Percentiles rank a stretch among this genome's conserved stretches.
phyloP scores from a whole-genome alignment of 2,113 vertebrate genomes.

The Cavia aperea region DNA sequence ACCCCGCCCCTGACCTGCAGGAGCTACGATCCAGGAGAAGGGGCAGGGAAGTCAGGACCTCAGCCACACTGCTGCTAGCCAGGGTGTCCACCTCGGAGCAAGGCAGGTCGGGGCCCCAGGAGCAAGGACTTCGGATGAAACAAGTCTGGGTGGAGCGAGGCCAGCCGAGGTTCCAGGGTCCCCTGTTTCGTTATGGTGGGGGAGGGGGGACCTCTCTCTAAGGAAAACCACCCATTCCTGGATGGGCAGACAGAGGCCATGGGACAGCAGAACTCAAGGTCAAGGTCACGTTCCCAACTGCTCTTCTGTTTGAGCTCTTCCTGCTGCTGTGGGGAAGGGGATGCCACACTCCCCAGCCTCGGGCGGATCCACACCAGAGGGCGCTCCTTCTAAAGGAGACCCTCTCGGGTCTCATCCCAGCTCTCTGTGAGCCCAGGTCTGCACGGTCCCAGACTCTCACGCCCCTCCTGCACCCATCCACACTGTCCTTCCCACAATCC shows the following conservation, averaged over 20 bases:
- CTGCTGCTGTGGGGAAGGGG: accelerated
- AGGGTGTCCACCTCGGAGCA: background rate
- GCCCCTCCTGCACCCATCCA: background rate
- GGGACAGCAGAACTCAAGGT: background rate
- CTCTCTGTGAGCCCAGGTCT: background rate
- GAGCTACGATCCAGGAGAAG: too few relatives aligned
- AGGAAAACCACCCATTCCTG: background rate
- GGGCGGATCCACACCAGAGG: background rate
- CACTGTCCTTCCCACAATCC: background rate
- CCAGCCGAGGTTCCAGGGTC: background rate
- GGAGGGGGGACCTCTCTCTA: too few relatives aligned
- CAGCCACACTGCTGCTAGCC: background rate
- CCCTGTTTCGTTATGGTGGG: too few relatives aligned
- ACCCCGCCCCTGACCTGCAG: background rate
- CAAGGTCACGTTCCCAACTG: background rate
- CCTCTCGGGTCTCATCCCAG: background rate
- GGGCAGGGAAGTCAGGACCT: too few relatives aligned
- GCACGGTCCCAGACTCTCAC: too few relatives aligned
- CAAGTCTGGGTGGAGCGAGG: accelerated
- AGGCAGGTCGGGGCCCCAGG: background rate
- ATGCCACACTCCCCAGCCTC: accelerated
- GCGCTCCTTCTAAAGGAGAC: background rate
- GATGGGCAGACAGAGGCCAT: background rate
- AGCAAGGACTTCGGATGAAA: too few relatives aligned
- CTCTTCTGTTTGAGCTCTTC: background rate